Base-by-base conservation (phyloP, 1,140 invertebrate genomes). In the Drosophila truncata region DNA sequence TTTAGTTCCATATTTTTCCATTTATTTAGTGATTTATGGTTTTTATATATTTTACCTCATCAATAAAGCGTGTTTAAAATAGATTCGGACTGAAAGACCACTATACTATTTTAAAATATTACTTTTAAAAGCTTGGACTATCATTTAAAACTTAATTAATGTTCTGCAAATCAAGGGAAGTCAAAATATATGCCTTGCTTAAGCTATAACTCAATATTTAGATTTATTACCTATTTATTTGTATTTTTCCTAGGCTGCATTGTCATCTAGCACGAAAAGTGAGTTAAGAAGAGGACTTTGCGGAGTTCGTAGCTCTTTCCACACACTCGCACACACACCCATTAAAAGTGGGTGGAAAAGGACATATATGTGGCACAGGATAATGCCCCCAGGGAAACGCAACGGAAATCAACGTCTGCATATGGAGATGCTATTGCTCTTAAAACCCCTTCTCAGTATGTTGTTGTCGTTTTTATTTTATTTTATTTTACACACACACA, bases 391-490 rank as follows among this genome's bases (percentile, higher is more conserved):
- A 49, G 84, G 80, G 62, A 65, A 52, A 65, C 60, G 63, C 74
- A 84, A 76, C 70, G 79, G 67, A 86, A 87, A 72, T 76, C 75
- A 70, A 82, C 74, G 58, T 83, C 62, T 75, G 70, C 54, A 79
- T 86, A 84, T 84, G 75, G 74, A 82, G 64, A 71, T 82, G 29
- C 49, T 69, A 57, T 49, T 57, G 64, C 72, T 72, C 47, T 55
- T 64, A 42, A 47, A 16, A n/a, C 14, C 62, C 37, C 29, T 62
- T 50, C 44, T 78, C 18, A 6, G 41, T 29, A 47, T 57, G 55
- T 52, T 61, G 71, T 29, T 71, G 46, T 35, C n/a, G 44, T 33
- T 59, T 23, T 23, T 60, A 60, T 64, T 60, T 73, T 16, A 35
- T 35, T 54, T 54, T 54, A 52, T 33, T 52, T 33, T 20, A 33